Percentiles rank a stretch among this genome's conserved stretches.
phyloP scores from a whole-genome alignment of 2,888 invertebrate genomes.

The Lasioglossum marginatum region DNA sequence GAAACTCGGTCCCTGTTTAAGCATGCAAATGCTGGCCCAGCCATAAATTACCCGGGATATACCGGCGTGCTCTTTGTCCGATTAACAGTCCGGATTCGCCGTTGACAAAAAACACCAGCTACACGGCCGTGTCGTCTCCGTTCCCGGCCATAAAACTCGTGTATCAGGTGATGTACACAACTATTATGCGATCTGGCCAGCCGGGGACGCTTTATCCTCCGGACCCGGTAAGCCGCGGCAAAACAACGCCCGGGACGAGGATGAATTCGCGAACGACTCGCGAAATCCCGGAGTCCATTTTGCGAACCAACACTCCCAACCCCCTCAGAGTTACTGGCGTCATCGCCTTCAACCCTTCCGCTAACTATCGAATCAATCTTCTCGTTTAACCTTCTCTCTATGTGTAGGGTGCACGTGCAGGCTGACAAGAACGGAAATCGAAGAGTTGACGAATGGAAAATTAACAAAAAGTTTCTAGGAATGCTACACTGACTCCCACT shows the following conservation, averaged over 20 bases:
- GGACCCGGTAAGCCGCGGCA: conserved; percentile 38
- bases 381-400: not conserved
- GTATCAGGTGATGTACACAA: conserved; percentile 60
- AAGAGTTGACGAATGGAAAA: too few relatives aligned
- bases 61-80: conserved; percentile 52
- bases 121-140: conserved; percentile 43
- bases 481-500: too few relatives aligned
- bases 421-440: too few relatives aligned
- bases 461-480: too few relatives aligned
- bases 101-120: conserved; percentile 54
- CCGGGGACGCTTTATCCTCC: conserved; percentile 42
- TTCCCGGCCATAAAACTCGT: conserved; percentile 54
- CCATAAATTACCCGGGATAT: conserved; percentile 54
- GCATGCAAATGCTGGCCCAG: conserved; percentile 50
- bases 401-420: too few relatives aligned
- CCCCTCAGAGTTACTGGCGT: not conserved
- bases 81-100: conserved; percentile 52
- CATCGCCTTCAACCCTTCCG: not conserved
- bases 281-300: conserved; percentile 36
- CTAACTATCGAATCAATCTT: not conserved
- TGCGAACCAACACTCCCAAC: not conserved
- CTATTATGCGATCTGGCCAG: conserved; percentile 55
- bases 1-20: conserved; percentile 38
- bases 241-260: conserved; percentile 43
- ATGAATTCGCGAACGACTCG: conserved; percentile 34